Base-by-base conservation (phyloP, 1,140 invertebrate species). In the Solen grandis region DNA sequence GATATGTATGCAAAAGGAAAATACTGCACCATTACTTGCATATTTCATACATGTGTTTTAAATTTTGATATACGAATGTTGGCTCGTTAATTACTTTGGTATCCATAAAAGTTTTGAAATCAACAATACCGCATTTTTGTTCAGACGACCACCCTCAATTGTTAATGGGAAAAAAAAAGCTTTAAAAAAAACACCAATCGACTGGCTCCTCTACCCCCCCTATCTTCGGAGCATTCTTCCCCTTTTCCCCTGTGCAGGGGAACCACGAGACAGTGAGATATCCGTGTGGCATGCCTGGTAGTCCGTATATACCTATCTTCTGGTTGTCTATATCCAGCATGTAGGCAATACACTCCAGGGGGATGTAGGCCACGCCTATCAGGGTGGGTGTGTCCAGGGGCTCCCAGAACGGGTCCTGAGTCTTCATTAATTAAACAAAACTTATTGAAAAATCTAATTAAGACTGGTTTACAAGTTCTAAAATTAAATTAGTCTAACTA, bases 191-290 rank as follows among this genome's bases (percentile, higher is more conserved):
- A 50, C n/a, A 50, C 46, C 46, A 50, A 31, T 83, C 72, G 1
- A 16, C 35, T 36, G 85, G 84, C n/a, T 84, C 73, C 8, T 85
- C 80, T 25, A 83, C 65, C n/a, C 63, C 79, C 27, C 59, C 16
- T 35, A 33, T 70, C 73, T 29, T 80, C 83, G 5, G 54, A 38
- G 19, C 19, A 8, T 60, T 82, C 80, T 16, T 91, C 87, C n/a
- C 90, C 91, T 62, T 84, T 62, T 84, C 63, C 29, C 73, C 50
- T 13, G 76, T 79, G 68, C 91, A 92, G 10, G 92, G 91, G 19
- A 60, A 50, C 14, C 92, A 59, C 1, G 65, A 72, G 5, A 84
- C 25, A 31, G 19, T 22, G 5, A 87, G 63, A 52, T 59, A 54
- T 41, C 86, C 86, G 2, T 73, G 68, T 41, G 65, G 59, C 22